Conservation (phyloP, 64 coral and sea anemone genomes). For the Pocillopora verrucosa region DNA sequence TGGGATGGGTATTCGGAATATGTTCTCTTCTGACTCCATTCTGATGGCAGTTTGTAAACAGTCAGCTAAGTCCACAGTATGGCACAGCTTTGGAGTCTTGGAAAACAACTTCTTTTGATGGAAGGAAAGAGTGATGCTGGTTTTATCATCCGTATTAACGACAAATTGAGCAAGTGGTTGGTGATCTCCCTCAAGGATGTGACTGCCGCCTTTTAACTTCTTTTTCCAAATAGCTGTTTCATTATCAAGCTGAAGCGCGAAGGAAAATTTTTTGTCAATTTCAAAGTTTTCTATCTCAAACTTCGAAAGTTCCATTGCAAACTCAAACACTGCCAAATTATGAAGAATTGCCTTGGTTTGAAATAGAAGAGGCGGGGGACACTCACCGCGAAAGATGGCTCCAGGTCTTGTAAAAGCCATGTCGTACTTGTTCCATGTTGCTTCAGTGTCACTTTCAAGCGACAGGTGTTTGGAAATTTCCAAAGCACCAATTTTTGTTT, state of each 20-base stretch:
- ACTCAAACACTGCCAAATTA: constrained; percentile 30
- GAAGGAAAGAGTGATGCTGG: constrained; percentile 18
- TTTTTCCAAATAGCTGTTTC: constrained; percentile 7
- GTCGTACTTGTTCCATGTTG: constrained; percentile 28
- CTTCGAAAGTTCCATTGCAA: constrained; percentile 7
- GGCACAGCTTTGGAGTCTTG: constrained; percentile 5
- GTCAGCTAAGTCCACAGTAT: constrained; percentile 9
- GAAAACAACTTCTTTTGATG: constrained; percentile 21
- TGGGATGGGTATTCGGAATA: constrained; percentile 8
- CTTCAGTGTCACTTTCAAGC: constrained; percentile 34
- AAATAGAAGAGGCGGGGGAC: constrained; percentile 28
- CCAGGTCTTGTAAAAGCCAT: constrained; percentile 39
- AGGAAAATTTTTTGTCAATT: constrained; percentile 12
- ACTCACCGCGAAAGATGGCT: constrained; percentile 55
- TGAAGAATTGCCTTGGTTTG: constrained; percentile 14
- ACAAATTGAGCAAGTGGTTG: constrained; percentile 24
- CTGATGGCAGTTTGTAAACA: constrained; percentile 4
- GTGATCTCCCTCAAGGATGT: neutral
- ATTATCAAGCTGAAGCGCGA: neutral
- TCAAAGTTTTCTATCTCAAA: constrained; percentile 29
- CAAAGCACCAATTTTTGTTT: constrained; percentile 29
- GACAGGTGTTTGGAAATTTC: constrained; percentile 45
- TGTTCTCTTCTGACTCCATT: neutral
- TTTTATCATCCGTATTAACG: constrained; percentile 25
- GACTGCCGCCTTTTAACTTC: neutral